These are phyloP conservation scores for Dermatophagoides farinae DNA, from an alignment of 1,140 invertebrate genomes.

Conservation along the genomic window DNA sequence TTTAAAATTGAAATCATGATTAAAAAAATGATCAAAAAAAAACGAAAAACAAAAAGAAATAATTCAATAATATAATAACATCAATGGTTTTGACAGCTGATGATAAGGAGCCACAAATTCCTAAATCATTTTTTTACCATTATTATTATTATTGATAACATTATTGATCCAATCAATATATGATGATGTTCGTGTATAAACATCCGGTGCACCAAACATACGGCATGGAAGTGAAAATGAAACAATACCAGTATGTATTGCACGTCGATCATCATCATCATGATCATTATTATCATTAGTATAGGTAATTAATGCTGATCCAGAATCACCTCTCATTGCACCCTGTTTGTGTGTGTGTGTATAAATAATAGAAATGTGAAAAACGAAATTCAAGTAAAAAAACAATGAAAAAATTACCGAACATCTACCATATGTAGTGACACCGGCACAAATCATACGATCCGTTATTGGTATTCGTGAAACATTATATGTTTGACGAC, in stretches of 20 bases:
- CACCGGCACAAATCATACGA: slow-evolving; percentile 6
- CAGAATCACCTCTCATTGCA: slow-evolving; percentile 7
- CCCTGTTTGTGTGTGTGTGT: slow-evolving; percentile 10
- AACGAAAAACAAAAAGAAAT: too few species aligned
- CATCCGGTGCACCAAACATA: slow-evolving; percentile 1
- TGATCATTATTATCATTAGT: too few species aligned
- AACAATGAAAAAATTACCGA: not conserved
- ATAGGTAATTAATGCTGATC: slow-evolving; percentile 5
- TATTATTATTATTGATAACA: not conserved
- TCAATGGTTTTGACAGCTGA: too few species aligned
- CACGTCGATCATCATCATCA: not conserved
- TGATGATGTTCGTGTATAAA: slow-evolving; percentile 1
- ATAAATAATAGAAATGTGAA: not conserved
- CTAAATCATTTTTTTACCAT: too few species aligned
- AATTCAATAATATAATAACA: too few species aligned
- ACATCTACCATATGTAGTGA: not conserved
- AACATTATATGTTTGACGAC: not conserved
- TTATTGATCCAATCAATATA: slow-evolving; percentile 3
- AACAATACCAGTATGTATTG: slow-evolving; percentile 4
- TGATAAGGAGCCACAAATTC: too few species aligned
- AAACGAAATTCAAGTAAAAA: not conserved
- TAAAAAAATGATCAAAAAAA: too few species aligned
- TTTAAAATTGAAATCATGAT: too few species aligned
- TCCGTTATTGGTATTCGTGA: slow-evolving; percentile 1
- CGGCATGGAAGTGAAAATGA: slow-evolving; percentile 12